Conservation (phyloP, 2,888 invertebrate genomes). For the Augiades crinisus region DNA sequence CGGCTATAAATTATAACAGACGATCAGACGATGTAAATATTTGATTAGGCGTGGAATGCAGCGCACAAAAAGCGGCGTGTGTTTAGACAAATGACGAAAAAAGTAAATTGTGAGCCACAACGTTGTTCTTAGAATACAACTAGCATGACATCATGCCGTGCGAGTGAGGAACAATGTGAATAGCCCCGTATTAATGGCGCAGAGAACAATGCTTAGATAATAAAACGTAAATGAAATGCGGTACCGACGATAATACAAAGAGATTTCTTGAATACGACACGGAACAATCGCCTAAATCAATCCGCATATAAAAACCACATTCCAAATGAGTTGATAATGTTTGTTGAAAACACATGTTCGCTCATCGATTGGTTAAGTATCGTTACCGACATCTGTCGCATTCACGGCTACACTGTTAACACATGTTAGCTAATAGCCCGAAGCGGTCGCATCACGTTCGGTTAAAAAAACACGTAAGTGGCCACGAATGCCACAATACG, state of each 20-base stretch:
- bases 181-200: conserved; percentile 51
- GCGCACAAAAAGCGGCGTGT: conserved; percentile 39
- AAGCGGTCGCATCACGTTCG: conserved; percentile 49
- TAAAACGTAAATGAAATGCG: conserved; percentile 50
- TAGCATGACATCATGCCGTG: conserved; percentile 55
- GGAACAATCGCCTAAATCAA: conserved; percentile 30
- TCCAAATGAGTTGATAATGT: conserved; percentile 33
- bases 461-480: conserved; percentile 30
- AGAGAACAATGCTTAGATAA: conserved; percentile 54
- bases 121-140: conserved; percentile 45
- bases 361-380: conserved; percentile 43
- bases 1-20: conserved; percentile 32
- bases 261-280: conserved; percentile 36
- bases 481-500: conserved; percentile 40
- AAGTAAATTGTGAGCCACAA: conserved; percentile 42
- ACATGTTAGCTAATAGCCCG: conserved; percentile 56
- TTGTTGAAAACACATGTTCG: conserved; percentile 43
- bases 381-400: conserved; percentile 49
- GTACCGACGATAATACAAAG: conserved; percentile 32
- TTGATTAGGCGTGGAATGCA: conserved; percentile 49
- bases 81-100: conserved; percentile 43
- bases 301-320: conserved; percentile 21
- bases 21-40: conserved; percentile 50
- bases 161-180: conserved; percentile 53
- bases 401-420: conserved; percentile 52